Evolutionary conservation across 1,140 invertebrate species (phyloP).

Genomic region (Panonychus citri): DNA sequence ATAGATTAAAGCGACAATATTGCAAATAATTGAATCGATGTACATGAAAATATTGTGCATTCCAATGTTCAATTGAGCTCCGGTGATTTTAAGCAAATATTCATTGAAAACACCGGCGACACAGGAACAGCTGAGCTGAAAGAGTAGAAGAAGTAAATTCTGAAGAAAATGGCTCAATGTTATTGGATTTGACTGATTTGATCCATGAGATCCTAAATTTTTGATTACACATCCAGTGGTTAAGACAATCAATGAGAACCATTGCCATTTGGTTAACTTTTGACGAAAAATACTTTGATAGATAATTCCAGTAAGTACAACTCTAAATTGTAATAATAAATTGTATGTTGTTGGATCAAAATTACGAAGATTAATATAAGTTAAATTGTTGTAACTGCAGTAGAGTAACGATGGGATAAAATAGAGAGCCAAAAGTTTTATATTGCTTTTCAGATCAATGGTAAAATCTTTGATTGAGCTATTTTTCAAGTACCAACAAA

Average conservation of each 20-base stretch:
- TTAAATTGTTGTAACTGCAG: conserved; percentile 81
- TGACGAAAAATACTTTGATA: conserved; percentile 79
- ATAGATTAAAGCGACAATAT: conserved; percentile 36
- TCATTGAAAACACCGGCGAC: conserved; percentile 90
- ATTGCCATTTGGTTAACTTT: conserved; percentile 53
- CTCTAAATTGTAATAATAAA: conserved; percentile 68
- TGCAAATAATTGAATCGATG: conserved; percentile 74
- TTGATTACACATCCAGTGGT: conserved; percentile 79
- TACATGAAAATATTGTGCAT: conserved; percentile 93
- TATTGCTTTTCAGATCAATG: conserved; percentile 17
- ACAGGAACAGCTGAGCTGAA: conserved; percentile 73
- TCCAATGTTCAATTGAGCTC: conserved; percentile 59
- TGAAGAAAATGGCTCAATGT: background rate
- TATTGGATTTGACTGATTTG: background rate
- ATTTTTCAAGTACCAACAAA: conserved; percentile 34
- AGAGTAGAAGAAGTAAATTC: conserved; percentile 20
- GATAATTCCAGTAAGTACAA: conserved; percentile 69
- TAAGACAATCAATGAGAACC: conserved; percentile 61
- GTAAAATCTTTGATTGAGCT: conserved; percentile 16
- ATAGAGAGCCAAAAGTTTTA: conserved; percentile 48
- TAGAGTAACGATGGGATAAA: conserved; percentile 73
- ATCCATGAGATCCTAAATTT: conserved; percentile 25
- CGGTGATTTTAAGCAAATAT: conserved; percentile 58
- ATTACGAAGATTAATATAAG: conserved; percentile 63
- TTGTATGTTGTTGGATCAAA: conserved; percentile 91